A percentile compares a stretch with the other conserved stretches of the same genome.
phyloP scores from a whole-genome alignment of 2,888 invertebrate species.

The Hydropsyche betteni region DNA sequence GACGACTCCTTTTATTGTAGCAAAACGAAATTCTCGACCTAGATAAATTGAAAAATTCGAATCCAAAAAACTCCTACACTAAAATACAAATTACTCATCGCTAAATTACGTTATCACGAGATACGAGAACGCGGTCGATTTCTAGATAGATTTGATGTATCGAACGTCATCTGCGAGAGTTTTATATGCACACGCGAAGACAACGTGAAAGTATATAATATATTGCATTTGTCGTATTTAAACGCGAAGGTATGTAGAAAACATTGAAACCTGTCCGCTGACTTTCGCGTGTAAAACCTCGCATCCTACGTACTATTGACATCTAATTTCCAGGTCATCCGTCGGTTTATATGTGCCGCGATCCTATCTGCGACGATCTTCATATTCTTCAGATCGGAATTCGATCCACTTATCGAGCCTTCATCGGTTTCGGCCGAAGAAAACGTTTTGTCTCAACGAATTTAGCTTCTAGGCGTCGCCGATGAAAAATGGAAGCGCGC shows the following conservation, averaged over 20 bases:
- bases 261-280: conserved; percentile 14
- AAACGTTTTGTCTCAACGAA: too few species aligned
- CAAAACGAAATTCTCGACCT: too few species aligned
- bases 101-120: too few species aligned
- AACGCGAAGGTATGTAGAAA: conserved; percentile 18
- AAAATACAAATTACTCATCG: too few species aligned
- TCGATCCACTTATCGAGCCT: conserved; percentile 14
- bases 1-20: too few species aligned
- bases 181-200: neutral
- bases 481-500: too few species aligned
- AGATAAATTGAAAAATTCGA: too few species aligned
- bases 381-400: conserved; percentile 11
- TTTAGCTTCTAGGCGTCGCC: too few species aligned
- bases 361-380: neutral
- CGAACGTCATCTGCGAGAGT: neutral
- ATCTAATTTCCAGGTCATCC: conserved; percentile 21
- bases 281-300: neutral
- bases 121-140: conserved; percentile 1
- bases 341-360: conserved; percentile 3
- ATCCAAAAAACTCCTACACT: too few species aligned
- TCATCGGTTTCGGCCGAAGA: too few species aligned
- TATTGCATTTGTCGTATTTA: conserved; percentile 24
- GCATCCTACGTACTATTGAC: conserved; percentile 10
- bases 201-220: conserved; percentile 24
- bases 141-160: conserved; percentile 8